A percentile compares a stretch with the other conserved stretches of the same genome.
Conservation (phyloP, 2,888 invertebrate species). For the Zaprionus obscuricornis region DNA sequence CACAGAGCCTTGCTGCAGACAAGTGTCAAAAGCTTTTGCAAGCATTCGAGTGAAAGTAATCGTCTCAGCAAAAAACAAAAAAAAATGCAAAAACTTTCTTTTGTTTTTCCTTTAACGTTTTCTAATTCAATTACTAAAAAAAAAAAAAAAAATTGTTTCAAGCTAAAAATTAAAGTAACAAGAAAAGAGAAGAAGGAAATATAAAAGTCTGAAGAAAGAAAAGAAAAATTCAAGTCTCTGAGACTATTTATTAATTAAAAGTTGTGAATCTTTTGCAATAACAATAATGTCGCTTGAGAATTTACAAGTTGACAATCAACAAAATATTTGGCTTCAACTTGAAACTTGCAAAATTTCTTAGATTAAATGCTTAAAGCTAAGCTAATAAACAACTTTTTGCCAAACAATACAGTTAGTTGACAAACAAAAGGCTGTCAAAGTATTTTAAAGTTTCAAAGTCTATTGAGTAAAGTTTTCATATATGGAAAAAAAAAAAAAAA, state of each 20-base stretch:
- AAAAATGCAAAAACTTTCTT: conserved; percentile 16
- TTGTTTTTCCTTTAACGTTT: conserved; percentile 39
- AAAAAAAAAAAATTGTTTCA: not conserved
- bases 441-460: no score
- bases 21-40: conserved; percentile 57
- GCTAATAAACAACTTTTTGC: no score
- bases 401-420: no score
- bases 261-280: conserved; percentile 24
- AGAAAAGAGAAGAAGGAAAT: not conserved
- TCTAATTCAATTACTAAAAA: conserved; percentile 67
- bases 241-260: conserved; percentile 14
- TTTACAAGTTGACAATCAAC: no score
- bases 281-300: conserved; percentile 11
- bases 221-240: not conserved
- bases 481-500: no score
- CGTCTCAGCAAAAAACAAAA: conserved; percentile 25
- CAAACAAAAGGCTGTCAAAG: not conserved
- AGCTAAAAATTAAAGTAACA: not conserved
- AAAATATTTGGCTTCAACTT: no score
- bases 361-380: no score
- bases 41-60: conserved; percentile 76
- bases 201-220: no score
- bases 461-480: no score
- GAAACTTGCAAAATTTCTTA: no score
- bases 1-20: conserved; percentile 14